phyloP scores from a whole-genome alignment of 2,888 invertebrate species.

The Nesidiocoris tenuis region DNA sequence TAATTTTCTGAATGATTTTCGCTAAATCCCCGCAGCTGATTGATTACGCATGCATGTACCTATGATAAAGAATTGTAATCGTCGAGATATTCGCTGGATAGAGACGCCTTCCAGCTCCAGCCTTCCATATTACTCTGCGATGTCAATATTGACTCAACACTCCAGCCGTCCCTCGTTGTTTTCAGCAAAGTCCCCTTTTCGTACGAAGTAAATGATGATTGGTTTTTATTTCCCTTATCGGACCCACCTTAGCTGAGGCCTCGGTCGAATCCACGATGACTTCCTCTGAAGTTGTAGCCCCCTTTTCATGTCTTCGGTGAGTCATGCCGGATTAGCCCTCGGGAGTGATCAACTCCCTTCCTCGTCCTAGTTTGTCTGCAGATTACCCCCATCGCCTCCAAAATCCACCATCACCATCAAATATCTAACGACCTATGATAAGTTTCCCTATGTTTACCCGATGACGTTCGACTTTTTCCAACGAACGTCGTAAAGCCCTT shows the following conservation, averaged over 20 bases:
- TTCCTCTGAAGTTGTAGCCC: not conserved
- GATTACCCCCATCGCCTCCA: not conserved
- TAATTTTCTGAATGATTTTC: too few species aligned
- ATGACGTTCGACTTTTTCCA: slow-evolving; percentile 25
- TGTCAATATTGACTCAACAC: slow-evolving; percentile 38
- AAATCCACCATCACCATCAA: not conserved
- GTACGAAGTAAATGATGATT: slow-evolving; percentile 33
- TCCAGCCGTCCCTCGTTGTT: slow-evolving; percentile 1
- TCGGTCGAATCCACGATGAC: not conserved
- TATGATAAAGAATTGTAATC: too few species aligned
- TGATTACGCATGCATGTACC: too few species aligned
- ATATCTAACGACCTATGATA: not conserved
- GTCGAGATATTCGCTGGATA: too few species aligned
- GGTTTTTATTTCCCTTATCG: slow-evolving; percentile 36
- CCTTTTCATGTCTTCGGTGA: slow-evolving; percentile 12
- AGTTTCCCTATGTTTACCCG: slow-evolving; percentile 23
- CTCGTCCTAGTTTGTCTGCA: not conserved
- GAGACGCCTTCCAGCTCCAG: too few species aligned
- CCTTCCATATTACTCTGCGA: not conserved
- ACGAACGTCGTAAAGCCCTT: not conserved
- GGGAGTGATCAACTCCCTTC: slow-evolving; percentile 22
- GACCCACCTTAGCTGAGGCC: slow-evolving; percentile 37
- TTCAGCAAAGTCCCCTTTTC: not conserved
- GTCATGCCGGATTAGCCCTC: slow-evolving; percentile 28
- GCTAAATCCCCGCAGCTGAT: too few species aligned